These are phyloP conservation scores for Cariama cristata DNA, from an alignment of 2,113 vertebrate genomes.

Conservation along the genomic window DNA sequence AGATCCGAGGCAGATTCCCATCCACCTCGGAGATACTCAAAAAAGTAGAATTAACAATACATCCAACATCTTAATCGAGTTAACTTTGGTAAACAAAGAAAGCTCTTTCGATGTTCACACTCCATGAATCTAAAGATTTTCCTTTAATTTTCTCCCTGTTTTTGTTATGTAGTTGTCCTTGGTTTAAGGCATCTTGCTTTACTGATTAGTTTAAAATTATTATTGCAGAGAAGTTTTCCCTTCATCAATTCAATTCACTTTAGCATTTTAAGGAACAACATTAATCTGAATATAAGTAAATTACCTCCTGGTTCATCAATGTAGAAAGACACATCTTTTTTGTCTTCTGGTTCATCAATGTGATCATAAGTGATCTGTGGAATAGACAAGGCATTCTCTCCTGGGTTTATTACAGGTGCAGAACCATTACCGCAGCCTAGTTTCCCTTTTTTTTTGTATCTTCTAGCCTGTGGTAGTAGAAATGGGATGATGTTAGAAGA, in stretches of 20 bases:
- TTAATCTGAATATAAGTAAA: not conserved
- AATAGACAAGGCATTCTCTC: conserved; percentile 77
- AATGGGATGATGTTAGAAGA: not conserved
- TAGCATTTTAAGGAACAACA: not conserved
- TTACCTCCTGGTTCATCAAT: conserved; percentile 77
- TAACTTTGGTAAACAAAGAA: not conserved
- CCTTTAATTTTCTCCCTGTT: not conserved
- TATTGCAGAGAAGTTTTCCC: not conserved
- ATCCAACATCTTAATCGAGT: not conserved
- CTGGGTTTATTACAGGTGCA: conserved; percentile 58
- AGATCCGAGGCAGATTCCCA: not conserved
- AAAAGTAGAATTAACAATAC: not conserved
- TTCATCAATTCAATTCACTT: not conserved
- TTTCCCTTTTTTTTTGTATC: conserved; percentile 81
- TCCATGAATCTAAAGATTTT: not conserved
- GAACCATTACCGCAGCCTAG: conserved; percentile 75
- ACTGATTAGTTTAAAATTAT: not conserved
- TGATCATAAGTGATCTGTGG: conserved; percentile 87
- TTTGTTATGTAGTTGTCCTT: not conserved
- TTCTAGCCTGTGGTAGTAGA: conserved; percentile 76
- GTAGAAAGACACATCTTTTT: conserved; percentile 75
- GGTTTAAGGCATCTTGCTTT: not conserved
- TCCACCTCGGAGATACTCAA: not conserved
- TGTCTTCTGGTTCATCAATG: conserved; percentile 72
- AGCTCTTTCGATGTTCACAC: not conserved